phyloP scores from a whole-genome alignment of 1,140 invertebrate species.

The Hycleus phaleratus region DNA sequence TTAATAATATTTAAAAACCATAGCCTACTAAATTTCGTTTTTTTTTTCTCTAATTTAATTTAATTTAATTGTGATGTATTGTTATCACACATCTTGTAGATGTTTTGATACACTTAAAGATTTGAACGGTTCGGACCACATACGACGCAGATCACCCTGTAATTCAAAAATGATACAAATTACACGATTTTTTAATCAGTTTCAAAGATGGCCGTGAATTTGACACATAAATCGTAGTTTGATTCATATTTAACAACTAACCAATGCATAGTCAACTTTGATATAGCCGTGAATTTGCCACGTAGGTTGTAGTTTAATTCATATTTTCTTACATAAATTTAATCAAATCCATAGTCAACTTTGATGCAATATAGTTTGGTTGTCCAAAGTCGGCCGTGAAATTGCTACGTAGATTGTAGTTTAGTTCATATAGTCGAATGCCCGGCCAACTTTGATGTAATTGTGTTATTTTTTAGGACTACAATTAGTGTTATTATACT shows the following conservation, averaged over 20 bases:
- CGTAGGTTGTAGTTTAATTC: background rate
- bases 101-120: conserved; percentile 67
- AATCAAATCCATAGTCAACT: no score
- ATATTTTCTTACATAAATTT: no score
- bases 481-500: conserved; percentile 11
- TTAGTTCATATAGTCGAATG: background rate
- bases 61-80: no score
- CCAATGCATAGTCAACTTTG: no score
- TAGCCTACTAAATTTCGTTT: no score
- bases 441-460: no score
- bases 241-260: background rate
- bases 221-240: background rate
- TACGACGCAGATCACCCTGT: conserved; percentile 88
- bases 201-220: no score
- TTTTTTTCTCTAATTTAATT: no score
- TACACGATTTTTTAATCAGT: no score
- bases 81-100: conserved; percentile 58
- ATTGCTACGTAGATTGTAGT: background rate
- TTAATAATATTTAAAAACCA: no score
- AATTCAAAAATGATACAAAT: background rate
- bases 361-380: no score
- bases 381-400: background rate
- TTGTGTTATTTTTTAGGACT: no score
- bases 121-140: conserved; percentile 98
- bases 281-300: background rate